Conservation (phyloP, 37 sponge, comb jelly and placozoan species). For the Dysidea cf. avara region DNA sequence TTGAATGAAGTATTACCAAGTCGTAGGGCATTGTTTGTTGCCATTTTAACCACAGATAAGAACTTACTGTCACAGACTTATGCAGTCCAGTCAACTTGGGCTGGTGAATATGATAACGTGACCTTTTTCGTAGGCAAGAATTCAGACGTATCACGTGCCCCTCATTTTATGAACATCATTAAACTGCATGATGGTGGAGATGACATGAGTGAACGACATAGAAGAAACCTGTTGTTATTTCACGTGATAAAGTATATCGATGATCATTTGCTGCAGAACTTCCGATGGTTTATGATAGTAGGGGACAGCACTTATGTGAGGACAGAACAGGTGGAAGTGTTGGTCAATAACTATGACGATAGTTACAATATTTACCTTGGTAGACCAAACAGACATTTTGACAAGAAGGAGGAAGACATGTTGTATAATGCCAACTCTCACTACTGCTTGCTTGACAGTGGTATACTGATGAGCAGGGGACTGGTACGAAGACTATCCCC, state of each 20-base stretch:
- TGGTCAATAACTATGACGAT: conserved; percentile 20
- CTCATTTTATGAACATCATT: conserved; percentile 51
- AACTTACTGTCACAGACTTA: too few species aligned
- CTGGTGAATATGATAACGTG: not conserved
- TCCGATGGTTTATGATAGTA: conserved; percentile 53
- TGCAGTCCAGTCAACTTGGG: conserved; percentile 64
- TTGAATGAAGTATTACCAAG: too few species aligned
- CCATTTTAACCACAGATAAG: too few species aligned
- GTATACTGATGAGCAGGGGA: conserved; percentile 42
- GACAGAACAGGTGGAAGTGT: conserved; percentile 10
- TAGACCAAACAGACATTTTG: not conserved
- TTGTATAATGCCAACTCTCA: not conserved
- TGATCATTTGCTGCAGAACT: conserved; percentile 18
- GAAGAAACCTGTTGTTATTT: conserved; percentile 47
- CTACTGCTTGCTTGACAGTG: conserved; percentile 14
- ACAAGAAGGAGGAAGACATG: not conserved
- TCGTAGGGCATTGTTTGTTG: too few species aligned
- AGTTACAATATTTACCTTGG: conserved; percentile 35
- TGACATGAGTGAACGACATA: conserved; percentile 1
- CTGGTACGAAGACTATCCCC: conserved; percentile 18
- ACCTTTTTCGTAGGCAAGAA: conserved; percentile 46
- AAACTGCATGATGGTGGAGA: conserved; percentile 45
- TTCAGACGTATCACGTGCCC: conserved; percentile 22
- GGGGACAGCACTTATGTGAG: conserved; percentile 42
- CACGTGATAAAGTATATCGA: conserved; percentile 39